Evolutionary conservation across 2,797 vertebrate species (phyloP), one percentile per base, ranked within the genome.

Genomic region (Melanotaenia nigrans): DNA sequence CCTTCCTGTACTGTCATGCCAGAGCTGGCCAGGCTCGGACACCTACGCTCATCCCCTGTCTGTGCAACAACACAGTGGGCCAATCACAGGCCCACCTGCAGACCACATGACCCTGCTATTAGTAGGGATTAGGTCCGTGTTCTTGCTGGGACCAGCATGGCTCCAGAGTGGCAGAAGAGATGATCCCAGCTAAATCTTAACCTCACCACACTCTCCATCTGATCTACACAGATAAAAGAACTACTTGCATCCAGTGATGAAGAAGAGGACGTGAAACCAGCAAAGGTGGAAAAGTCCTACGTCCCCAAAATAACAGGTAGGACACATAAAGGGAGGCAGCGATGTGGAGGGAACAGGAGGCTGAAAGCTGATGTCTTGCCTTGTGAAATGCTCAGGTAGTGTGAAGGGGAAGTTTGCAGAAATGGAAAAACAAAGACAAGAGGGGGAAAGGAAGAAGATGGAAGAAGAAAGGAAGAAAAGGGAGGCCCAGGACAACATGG

Each of bases 241-340:
- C 93, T 98, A 53, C 96, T 99, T 4, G 97, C 95, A 71, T 98
- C 97, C 79, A 95, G 95, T 16, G 97, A 98, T 93, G 97, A 99
- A 77, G 98, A 99, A 0, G 97, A 98, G 36, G 98, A 98, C 9
- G 85, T 92, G 69, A 96, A 95, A 85, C 89, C 94, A 1, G 87
- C 90, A 78, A 97, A 97, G 92, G 85, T 89, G 65, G 97, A 98
- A 75, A 99, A 98, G 87, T 96, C 97, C 40, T 99, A 96, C 53
- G 98, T 99, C 68, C 98, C 98, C 85, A 99, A 98, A 93, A 95
- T 99, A 62, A 98, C 95, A 94, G 98, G 98, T 99, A 94, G 95
- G 94, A 81, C 36, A 24, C 20, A 0, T 0, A 14, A 28, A 58
- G 3, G 20, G 4, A 30, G 56, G 35, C 1, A 45, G 36, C 38